Base-by-base conservation (phyloP, 2,888 invertebrate species). In the Cinara cedri region DNA sequence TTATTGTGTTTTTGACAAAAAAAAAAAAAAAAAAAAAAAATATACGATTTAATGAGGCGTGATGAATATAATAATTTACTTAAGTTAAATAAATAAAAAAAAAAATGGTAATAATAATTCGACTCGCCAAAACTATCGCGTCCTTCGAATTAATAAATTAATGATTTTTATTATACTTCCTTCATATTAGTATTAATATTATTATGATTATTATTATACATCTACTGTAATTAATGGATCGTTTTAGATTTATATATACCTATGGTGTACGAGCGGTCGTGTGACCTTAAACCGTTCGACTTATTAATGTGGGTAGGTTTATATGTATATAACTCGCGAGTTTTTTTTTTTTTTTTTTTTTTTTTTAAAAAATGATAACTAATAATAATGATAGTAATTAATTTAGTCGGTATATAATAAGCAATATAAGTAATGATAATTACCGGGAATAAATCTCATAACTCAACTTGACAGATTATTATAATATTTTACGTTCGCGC, bases 321-420 rank as follows among this genome's bases (percentile, higher is more conserved):
- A n/a, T n/a, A n/a, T n/a, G n/a, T n/a, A n/a, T n/a, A n/a, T n/a
- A n/a, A 44, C 24, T 10, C 42, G 34, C 34, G 9, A 63, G 21
- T 65, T 24, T 51, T 24, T 42, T 63, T 54, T 24, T 63, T 74
- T 63, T n/a, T n/a, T n/a, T n/a, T n/a, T n/a, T n/a, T n/a, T n/a
- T n/a, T n/a, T n/a, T n/a, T n/a, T n/a, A n/a, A n/a, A 75, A 51
- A 75, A 75, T 54, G 65, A 75, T 75, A 51, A 74, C 63, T 63
- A 49, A 74, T 62, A 62, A 51, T 72, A 72, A 62, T 34, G 49
- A 72, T 34, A 19, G 46, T 34, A 49, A 72, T 72, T 72, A 72
- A 72, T 62, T 4, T 4, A 34, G 34, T 34, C n/a, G n/a, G n/a
- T n/a, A n/a, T n/a, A n/a, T n/a, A n/a, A n/a, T n/a, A n/a, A n/a